Conservation (phyloP, 2,113 vertebrate species). For the Myrmecobius fasciatus region DNA sequence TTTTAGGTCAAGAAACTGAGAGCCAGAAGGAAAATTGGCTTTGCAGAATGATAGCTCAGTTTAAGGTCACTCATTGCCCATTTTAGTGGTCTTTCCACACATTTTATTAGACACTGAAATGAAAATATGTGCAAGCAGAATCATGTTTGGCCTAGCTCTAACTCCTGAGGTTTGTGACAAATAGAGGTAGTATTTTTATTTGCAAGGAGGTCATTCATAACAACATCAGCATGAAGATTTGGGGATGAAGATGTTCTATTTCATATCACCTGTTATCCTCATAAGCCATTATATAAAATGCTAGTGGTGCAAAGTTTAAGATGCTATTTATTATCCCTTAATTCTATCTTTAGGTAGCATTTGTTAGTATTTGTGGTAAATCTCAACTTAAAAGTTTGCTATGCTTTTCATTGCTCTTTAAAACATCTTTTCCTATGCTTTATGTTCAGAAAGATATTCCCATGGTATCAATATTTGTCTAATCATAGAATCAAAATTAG, state of each 20-base stretch:
- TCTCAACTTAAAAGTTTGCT: neutral
- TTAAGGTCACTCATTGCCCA: neutral
- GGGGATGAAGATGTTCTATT: neutral
- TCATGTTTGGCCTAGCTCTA: neutral
- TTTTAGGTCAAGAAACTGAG: neutral
- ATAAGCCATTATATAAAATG: neutral
- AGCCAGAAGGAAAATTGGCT: neutral
- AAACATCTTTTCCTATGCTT: neutral
- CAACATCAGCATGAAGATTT: neutral
- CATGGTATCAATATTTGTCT: neutral
- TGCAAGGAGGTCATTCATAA: constrained; percentile 5
- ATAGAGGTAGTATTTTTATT: constrained; percentile 6
- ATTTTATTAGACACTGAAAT: neutral
- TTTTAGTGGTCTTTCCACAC: neutral
- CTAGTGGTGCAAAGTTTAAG: neutral
- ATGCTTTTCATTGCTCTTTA: neutral
- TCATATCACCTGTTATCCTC: neutral
- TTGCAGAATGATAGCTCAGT: neutral
- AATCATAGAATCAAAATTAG: neutral
- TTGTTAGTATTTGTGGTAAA: neutral
- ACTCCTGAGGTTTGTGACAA: neutral
- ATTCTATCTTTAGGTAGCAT: neutral
- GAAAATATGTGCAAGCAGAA: neutral
- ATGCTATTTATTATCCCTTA: neutral
- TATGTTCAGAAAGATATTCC: neutral